Conservation (phyloP, 2,113 vertebrate species). For the Strix uralensis region DNA sequence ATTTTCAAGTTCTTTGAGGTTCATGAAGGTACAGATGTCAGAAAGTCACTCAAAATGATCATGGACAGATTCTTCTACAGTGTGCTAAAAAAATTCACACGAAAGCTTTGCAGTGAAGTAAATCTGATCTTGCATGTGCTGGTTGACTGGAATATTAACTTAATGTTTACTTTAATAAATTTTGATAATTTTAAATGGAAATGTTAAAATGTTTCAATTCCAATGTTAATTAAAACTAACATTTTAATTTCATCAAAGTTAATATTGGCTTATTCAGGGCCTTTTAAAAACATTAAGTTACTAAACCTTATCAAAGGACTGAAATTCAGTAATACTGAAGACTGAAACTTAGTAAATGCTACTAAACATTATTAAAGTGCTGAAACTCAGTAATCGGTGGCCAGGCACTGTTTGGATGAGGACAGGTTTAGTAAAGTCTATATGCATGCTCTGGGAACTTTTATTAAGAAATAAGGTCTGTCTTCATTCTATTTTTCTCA, state of each 20-base stretch:
- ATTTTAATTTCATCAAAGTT: background rate
- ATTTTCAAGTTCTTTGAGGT: constrained; percentile 52
- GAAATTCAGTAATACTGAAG: background rate
- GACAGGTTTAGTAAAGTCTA: background rate
- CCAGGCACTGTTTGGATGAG: background rate
- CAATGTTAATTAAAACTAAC: background rate
- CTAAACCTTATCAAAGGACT: background rate
- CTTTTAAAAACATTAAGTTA: background rate
- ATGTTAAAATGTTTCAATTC: background rate
- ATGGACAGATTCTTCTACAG: background rate
- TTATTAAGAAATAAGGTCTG: background rate
- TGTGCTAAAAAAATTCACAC: background rate
- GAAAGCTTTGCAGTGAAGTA: background rate
- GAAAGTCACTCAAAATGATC: background rate
- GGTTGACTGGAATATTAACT: background rate
- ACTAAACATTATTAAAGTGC: background rate
- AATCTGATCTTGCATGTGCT: background rate
- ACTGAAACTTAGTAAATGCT: background rate
- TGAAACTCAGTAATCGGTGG: background rate
- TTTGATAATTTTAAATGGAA: background rate
- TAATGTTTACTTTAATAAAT: background rate
- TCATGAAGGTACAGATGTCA: constrained; percentile 46
- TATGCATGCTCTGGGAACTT: background rate
- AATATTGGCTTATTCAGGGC: background rate
- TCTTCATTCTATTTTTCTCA: background rate